Percentiles rank a stretch among this genome's conserved stretches.
Evolutionary conservation across 1,140 invertebrate species (phyloP).

Genomic region (Dolichoris vasculosae): DNA sequence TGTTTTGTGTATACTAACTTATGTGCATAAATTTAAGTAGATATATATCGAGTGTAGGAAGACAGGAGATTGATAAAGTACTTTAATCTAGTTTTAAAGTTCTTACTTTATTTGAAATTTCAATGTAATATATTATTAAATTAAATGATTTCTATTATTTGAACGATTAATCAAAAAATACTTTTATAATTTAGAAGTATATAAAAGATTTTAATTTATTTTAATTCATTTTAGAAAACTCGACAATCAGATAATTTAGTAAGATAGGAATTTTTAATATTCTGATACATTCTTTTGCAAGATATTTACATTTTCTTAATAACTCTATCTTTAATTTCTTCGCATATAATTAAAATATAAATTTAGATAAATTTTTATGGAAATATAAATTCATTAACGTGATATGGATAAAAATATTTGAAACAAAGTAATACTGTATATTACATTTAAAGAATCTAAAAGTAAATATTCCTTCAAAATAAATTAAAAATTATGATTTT

Average conservation of each 20-base stretch:
- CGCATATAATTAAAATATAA: too few relatives aligned
- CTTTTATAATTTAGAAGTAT: too few relatives aligned
- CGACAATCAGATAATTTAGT: neutral
- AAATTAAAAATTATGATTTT: too few relatives aligned
- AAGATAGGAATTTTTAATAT: neutral
- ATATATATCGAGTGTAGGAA: neutral
- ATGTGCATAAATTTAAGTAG: neutral
- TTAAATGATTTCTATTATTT: neutral
- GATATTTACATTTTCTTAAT: too few relatives aligned
- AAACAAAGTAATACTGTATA: too few relatives aligned
- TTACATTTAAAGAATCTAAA: too few relatives aligned
- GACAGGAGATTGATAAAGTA: neutral
- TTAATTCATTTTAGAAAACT: neutral
- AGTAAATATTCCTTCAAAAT: too few relatives aligned
- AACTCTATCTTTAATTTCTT: too few relatives aligned
- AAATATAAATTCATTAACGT: too few relatives aligned
- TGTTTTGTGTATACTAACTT: neutral
- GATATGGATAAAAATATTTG: too few relatives aligned
- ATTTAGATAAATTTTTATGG: too few relatives aligned
- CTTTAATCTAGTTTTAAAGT: neutral
- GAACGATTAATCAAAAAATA: neutral
- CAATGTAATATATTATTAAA: neutral
- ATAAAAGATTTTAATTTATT: neutral
- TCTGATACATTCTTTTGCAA: too few relatives aligned
- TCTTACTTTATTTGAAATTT: neutral